Conservation (phyloP, 2,888 invertebrate genomes). For the Acleris literana region DNA sequence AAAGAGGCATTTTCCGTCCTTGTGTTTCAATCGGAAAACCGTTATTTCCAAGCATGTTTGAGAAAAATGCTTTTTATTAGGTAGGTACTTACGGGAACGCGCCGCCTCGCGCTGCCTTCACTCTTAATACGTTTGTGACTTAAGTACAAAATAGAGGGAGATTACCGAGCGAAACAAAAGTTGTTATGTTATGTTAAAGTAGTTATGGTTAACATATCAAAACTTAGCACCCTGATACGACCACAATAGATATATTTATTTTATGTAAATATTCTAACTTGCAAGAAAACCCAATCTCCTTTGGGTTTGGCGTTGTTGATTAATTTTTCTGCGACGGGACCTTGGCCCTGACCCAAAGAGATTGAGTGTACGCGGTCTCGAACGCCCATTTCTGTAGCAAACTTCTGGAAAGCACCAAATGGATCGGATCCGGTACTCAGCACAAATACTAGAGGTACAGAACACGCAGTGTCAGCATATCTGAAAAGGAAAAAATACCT, state of each 20-base stretch:
- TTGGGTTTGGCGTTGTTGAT: slow-evolving; percentile 87
- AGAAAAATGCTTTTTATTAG: no score
- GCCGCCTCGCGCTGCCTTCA: no score
- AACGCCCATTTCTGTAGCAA: slow-evolving; percentile 90
- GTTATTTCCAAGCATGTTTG: no score
- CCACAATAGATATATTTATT: slow-evolving; percentile 2
- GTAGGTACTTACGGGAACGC: no score
- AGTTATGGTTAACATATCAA: no score
- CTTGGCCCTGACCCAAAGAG: slow-evolving; percentile 95
- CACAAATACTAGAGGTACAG: slow-evolving; percentile 93
- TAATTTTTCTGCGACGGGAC: slow-evolving; percentile 92
- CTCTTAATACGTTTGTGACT: no score
- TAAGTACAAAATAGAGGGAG: no score
- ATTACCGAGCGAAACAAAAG: no score
- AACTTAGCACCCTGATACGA: no score
- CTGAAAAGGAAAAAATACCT: slow-evolving; percentile 63
- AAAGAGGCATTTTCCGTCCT: no score
- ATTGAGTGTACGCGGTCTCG: slow-evolving; percentile 89
- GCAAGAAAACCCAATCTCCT: slow-evolving; percentile 95
- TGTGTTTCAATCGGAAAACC: no score
- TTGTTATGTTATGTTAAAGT: no score
- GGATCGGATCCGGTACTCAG: slow-evolving; percentile 95
- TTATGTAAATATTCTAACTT: slow-evolving; percentile 76
- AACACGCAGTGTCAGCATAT: slow-evolving; percentile 87
- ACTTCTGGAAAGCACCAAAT: slow-evolving; percentile 91